These are phyloP conservation scores for Cynopterus sphinx DNA, from an alignment of 2,797 vertebrate species.

Conservation along the genomic window DNA sequence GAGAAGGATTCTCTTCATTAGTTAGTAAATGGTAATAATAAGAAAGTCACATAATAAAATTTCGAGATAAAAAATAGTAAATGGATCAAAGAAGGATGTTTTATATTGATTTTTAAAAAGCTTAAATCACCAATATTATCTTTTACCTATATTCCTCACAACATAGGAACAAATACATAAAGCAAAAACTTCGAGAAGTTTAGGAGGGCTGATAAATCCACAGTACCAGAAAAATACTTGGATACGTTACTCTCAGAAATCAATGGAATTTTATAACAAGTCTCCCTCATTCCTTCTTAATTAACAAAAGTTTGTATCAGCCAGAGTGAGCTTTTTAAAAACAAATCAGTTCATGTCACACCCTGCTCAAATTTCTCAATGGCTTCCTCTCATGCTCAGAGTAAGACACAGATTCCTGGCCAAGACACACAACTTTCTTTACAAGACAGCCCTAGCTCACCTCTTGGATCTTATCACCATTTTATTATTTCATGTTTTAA, in stretches of 20 bases:
- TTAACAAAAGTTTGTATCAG: neutral
- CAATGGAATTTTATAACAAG: neutral
- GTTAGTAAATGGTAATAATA: neutral
- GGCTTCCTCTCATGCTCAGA: neutral
- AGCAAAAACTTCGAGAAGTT: neutral
- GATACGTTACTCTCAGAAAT: neutral
- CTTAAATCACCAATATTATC: neutral
- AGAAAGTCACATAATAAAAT: neutral
- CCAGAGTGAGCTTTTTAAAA: neutral
- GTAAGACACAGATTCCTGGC: neutral
- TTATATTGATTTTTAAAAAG: neutral
- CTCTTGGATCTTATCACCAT: neutral
- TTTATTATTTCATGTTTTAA: neutral
- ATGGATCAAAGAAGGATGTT: neutral
- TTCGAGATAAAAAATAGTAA: neutral
- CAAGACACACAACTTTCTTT: neutral
- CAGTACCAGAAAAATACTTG: neutral
- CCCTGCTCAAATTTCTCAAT: neutral
- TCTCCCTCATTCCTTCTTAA: neutral
- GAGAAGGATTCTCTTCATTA: neutral
- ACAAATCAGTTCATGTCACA: neutral
- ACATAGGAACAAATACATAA: neutral
- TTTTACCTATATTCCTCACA: neutral
- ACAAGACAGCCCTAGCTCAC: neutral
- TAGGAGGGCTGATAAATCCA: neutral